Conservation (phyloP, 2,888 invertebrate species). For the Camponotus fellah region DNA sequence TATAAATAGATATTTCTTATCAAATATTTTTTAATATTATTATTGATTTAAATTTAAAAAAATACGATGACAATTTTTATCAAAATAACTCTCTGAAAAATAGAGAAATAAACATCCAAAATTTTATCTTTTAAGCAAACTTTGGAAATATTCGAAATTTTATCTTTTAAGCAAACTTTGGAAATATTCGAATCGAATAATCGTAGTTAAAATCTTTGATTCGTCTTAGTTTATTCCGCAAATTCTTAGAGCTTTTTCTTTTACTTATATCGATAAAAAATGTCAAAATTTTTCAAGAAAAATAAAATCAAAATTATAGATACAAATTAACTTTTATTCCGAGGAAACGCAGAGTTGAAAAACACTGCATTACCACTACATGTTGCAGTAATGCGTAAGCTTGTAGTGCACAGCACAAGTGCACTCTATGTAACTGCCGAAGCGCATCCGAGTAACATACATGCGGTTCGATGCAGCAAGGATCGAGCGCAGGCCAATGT, state of each 20-base stretch:
- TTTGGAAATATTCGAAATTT: too few relatives aligned
- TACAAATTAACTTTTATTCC: not conserved
- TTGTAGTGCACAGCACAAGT: constrained; percentile 40
- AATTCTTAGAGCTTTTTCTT: not conserved
- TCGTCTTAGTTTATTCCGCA: not conserved
- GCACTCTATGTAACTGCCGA: constrained; percentile 42
- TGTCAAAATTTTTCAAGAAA: not conserved
- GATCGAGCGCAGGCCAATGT: constrained; percentile 25
- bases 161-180: not conserved
- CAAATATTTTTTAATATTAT: not conserved
- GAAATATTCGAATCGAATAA: not conserved
- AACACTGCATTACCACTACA: constrained; percentile 16
- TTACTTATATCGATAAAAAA: not conserved
- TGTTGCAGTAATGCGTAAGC: constrained; percentile 17
- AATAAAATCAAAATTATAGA: not conserved
- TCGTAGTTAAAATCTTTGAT: not conserved
- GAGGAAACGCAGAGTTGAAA: not conserved
- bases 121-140: not conserved
- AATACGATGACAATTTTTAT: not conserved
- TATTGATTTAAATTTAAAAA: not conserved
- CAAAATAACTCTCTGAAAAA: not conserved
- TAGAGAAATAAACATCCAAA: not conserved
- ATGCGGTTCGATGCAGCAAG: constrained; percentile 46
- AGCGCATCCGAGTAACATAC: constrained; percentile 44
- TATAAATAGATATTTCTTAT: not conserved